Percentiles rank a stretch among this genome's conserved stretches.
phyloP scores from a whole-genome alignment of 2,888 invertebrate species.

The Liposcelis brunnea region DNA sequence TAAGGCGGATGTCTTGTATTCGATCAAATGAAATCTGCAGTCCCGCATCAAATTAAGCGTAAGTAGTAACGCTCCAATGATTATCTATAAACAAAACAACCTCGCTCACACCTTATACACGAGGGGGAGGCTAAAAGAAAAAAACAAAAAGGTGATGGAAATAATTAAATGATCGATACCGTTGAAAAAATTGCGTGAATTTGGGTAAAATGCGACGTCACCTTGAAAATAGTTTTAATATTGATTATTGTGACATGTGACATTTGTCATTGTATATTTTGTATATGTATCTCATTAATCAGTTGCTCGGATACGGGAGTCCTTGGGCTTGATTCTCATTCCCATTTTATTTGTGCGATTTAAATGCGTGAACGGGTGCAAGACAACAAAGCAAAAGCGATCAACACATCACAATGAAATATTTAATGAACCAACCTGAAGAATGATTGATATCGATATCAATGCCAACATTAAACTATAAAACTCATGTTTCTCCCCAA shows the following conservation, averaged over 20 bases:
- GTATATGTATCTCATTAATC: no score
- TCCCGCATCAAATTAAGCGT: slow-evolving; percentile 57
- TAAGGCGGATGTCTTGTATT: slow-evolving; percentile 46
- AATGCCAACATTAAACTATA: slow-evolving; percentile 63
- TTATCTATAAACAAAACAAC: slow-evolving; percentile 34
- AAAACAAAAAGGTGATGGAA: slow-evolving; percentile 1
- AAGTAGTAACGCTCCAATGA: slow-evolving; percentile 55
- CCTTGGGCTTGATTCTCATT: no score
- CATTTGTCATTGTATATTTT: no score
- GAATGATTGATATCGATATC: slow-evolving; percentile 62
- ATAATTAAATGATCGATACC: no score
- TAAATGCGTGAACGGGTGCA: neutral
- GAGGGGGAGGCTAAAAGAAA: neutral
- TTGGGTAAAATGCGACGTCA: no score
- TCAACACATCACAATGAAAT: neutral
- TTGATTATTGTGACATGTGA: no score
- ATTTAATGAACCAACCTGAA: slow-evolving; percentile 49
- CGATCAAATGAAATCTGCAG: slow-evolving; percentile 53
- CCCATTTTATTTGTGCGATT: neutral
- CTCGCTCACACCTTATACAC: no score
- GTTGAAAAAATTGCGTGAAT: no score
- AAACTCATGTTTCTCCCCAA: slow-evolving; percentile 71
- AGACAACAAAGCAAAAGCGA: neutral
- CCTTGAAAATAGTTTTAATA: no score
- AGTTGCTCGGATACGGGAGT: no score